These are phyloP conservation scores for Lutjanus erythropterus DNA, from an alignment of 2,113 vertebrate genomes.

Conservation along the genomic window DNA sequence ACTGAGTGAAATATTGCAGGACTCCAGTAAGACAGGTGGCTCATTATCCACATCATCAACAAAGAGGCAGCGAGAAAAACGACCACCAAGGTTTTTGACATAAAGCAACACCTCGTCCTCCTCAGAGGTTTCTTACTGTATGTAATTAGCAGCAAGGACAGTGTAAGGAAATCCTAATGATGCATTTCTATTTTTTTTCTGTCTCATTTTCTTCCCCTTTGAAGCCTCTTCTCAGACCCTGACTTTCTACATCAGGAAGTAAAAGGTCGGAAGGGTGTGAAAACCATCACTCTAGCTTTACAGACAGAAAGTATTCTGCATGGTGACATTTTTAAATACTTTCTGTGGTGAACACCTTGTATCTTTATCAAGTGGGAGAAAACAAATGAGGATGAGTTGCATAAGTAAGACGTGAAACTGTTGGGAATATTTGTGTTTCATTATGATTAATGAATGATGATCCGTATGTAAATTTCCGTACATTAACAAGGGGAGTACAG, in stretches of 20 bases:
- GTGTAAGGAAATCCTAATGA: constrained; percentile 57
- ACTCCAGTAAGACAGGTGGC: constrained; percentile 75
- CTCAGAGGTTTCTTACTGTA: constrained; percentile 50
- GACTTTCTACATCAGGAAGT: constrained; percentile 1
- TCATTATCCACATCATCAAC: constrained; percentile 80
- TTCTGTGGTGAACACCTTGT: neutral
- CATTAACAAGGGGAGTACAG: constrained; percentile 36
- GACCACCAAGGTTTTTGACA: constrained; percentile 54
- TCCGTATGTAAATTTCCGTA: constrained; percentile 36
- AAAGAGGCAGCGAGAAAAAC: constrained; percentile 51
- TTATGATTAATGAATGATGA: constrained; percentile 66
- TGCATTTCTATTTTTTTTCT: constrained; percentile 28
- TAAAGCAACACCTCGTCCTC: constrained; percentile 58
- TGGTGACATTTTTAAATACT: too few species aligned
- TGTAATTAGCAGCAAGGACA: constrained; percentile 66
- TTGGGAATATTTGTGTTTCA: constrained; percentile 56
- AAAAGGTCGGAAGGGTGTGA: constrained; percentile 17
- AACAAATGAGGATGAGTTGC: constrained; percentile 54
- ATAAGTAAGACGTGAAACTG: constrained; percentile 37
- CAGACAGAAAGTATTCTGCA: constrained; percentile 8
- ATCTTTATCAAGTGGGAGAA: constrained; percentile 48
- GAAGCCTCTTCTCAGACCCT: constrained; percentile 14
- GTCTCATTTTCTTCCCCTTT: constrained; percentile 11
- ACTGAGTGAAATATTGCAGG: constrained; percentile 68
- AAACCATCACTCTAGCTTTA: neutral